Evolutionary conservation across 2,888 invertebrate species (phyloP).

Genomic region (Amiota communis): DNA sequence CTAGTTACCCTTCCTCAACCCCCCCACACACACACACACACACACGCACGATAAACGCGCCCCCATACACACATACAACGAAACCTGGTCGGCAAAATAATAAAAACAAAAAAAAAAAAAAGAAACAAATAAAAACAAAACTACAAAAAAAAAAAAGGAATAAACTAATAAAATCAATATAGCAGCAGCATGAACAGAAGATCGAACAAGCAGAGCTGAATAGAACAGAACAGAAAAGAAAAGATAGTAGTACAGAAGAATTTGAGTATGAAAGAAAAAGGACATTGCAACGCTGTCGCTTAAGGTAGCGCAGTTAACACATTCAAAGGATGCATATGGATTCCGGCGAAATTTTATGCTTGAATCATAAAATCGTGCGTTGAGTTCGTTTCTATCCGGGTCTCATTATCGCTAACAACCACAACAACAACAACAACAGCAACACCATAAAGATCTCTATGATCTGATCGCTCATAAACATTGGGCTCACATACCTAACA

Average conservation of each 20-base stretch:
- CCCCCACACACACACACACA: too few species aligned
- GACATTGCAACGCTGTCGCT: constrained; percentile 2
- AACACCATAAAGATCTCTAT: background rate
- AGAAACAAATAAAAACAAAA: too few species aligned
- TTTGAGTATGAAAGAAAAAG: constrained; percentile 46
- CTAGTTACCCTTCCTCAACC: too few species aligned
- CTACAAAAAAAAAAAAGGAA: background rate
- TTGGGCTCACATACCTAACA: background rate
- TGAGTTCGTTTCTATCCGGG: constrained; percentile 55
- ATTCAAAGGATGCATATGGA: constrained; percentile 40
- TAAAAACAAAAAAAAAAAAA: too few species aligned
- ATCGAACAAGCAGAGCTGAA: too few species aligned
- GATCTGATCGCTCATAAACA: background rate
- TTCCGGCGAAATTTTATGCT: constrained; percentile 70
- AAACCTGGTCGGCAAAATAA: too few species aligned
- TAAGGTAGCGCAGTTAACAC: background rate
- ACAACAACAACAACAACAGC: background rate
- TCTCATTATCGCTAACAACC: background rate
- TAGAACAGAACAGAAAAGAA: too few species aligned
- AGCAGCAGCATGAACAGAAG: too few species aligned
- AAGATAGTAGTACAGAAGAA: background rate
- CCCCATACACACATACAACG: too few species aligned
- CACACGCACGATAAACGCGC: too few species aligned
- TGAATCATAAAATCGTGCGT: constrained; percentile 68
- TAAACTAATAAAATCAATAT: constrained; percentile 35